Evolutionary conservation across 2,888 invertebrate genomes (phyloP).

Genomic region (Trissolcus japonicus): DNA sequence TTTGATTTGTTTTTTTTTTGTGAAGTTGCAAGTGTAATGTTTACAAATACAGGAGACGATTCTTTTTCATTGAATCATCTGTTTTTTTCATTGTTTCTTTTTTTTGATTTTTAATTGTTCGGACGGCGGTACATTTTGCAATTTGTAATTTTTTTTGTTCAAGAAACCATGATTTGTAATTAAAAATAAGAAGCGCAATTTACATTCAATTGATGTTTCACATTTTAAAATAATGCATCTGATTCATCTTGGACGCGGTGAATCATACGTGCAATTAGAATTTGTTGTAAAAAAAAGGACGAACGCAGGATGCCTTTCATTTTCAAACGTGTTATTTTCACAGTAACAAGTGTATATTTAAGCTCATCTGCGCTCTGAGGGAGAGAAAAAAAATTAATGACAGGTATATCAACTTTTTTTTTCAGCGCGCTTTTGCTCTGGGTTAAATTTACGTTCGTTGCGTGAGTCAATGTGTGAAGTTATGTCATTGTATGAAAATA

Average conservation of each 20-base stretch:
- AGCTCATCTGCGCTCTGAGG: background rate
- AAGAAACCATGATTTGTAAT: background rate
- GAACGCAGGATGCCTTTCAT: constrained; percentile 2
- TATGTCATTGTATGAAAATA: too few relatives aligned
- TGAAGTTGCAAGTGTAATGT: too few relatives aligned
- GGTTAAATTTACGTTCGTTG: constrained; percentile 1
- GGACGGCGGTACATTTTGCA: background rate
- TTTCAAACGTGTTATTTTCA: background rate
- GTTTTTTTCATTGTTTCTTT: background rate
- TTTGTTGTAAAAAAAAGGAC: background rate
- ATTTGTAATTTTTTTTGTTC: background rate
- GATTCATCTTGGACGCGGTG: constrained; percentile 23
- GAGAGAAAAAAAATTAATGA: background rate
- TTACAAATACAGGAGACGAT: background rate
- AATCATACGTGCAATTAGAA: constrained; percentile 7
- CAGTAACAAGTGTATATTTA: constrained; percentile 5
- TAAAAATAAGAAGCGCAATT: constrained; percentile 1
- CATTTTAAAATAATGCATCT: constrained; percentile 22
- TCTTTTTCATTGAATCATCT: constrained; percentile 9
- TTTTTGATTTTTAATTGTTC: background rate
- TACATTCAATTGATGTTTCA: constrained; percentile 2
- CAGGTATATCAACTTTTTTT: too few relatives aligned
- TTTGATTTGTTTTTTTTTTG: too few relatives aligned
- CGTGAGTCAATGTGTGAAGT: background rate
- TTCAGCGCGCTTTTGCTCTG: too few relatives aligned